Conservation (phyloP, 2,797 vertebrate species). For the Alauda arvensis region DNA sequence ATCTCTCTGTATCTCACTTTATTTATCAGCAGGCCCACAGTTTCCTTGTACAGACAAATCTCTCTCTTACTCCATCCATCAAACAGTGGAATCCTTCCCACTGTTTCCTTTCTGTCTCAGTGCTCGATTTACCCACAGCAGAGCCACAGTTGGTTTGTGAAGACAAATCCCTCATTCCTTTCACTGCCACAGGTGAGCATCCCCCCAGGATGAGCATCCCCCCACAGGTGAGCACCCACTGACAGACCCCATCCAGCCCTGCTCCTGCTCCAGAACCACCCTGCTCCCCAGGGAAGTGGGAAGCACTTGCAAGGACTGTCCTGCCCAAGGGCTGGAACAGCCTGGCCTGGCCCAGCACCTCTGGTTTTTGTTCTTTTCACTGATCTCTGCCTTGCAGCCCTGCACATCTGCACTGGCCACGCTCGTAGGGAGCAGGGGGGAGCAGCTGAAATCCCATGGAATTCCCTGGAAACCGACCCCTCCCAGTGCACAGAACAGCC, state of each 20-base stretch:
- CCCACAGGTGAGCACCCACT: neutral
- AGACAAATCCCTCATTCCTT: neutral
- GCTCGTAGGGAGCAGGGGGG: neutral
- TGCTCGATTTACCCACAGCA: neutral
- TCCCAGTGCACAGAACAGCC: accelerated
- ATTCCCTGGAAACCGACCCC: neutral
- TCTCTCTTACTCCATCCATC: neutral
- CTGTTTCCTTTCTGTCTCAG: neutral
- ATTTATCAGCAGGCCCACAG: neutral
- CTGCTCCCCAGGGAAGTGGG: accelerated
- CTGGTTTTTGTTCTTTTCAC: neutral
- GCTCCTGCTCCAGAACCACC: neutral
- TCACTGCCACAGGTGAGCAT: neutral
- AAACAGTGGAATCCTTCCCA: neutral
- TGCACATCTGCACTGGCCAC: neutral
- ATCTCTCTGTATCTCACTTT: neutral
- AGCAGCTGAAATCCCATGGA: neutral
- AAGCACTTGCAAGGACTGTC: neutral
- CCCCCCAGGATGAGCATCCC: neutral
- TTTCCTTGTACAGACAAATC: neutral
- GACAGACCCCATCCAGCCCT: neutral
- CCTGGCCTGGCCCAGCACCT: neutral
- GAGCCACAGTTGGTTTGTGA: too few species aligned
- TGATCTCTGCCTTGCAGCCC: neutral
- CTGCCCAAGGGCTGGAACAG: neutral